Evolutionary conservation across 2,797 vertebrate species (phyloP).

Genomic region (Trachurus trachurus): DNA sequence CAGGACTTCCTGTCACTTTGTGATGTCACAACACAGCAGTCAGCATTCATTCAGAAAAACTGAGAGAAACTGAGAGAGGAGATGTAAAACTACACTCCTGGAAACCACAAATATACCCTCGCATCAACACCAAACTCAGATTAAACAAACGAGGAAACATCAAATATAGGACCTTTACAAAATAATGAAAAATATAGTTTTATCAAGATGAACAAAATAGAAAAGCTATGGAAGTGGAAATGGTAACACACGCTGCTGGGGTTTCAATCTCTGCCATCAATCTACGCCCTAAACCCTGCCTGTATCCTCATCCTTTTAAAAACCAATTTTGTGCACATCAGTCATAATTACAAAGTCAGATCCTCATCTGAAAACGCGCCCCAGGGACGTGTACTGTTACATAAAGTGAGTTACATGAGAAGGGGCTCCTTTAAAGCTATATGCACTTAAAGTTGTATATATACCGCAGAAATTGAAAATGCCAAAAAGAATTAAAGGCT

Average conservation of each 20-base stretch:
- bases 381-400: neutral
- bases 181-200: too few relatives aligned
- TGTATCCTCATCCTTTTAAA: neutral
- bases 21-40: too few relatives aligned
- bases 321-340: neutral
- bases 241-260: neutral
- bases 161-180: too few relatives aligned
- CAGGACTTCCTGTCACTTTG: too few relatives aligned
- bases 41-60: too few relatives aligned
- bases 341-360: neutral
- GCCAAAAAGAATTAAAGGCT: neutral
- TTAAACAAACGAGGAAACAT: too few relatives aligned
- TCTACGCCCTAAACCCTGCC: neutral
- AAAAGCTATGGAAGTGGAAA: neutral
- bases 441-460: neutral
- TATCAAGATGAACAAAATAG: too few relatives aligned
- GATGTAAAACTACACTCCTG: too few relatives aligned
- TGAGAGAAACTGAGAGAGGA: too few relatives aligned
- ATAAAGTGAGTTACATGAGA: neutral
- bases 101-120: too few relatives aligned
- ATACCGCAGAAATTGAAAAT: slow-evolving; percentile 7
- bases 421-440: neutral
- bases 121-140: too few relatives aligned
- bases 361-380: neutral
- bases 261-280: neutral